A percentile compares a stretch with the other conserved stretches of the same genome.
Conservation (phyloP, 2,113 vertebrate species). For the Daubentonia madagascariensis region DNA sequence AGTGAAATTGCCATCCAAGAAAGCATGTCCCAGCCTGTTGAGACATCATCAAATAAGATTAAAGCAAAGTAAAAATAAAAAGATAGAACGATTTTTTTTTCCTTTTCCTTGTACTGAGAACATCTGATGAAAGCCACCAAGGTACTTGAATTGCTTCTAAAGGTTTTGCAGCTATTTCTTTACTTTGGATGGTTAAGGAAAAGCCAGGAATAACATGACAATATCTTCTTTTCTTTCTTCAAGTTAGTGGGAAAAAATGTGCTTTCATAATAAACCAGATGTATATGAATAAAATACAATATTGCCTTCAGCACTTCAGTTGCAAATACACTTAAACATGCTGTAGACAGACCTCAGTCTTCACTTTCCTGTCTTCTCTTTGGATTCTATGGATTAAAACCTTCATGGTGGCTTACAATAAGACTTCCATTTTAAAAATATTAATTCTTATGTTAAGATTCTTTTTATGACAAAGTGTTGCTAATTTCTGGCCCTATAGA, state of each 20-base stretch:
- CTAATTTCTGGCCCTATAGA: not conserved
- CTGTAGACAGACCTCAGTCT: constrained; percentile 39
- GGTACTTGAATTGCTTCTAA: constrained; percentile 89
- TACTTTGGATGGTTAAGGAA: constrained; percentile 86
- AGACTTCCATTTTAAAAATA: not conserved
- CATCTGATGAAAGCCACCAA: constrained; percentile 92
- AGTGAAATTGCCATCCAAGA: constrained; percentile 98
- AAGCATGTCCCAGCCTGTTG: constrained; percentile 99
- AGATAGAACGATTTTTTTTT: constrained; percentile 90
- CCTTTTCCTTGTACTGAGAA: constrained; percentile 88
- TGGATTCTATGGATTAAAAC: not conserved
- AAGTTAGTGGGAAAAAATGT: constrained; percentile 72
- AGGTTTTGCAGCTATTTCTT: constrained; percentile 87
- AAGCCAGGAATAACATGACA: constrained; percentile 80
- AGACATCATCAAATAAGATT: constrained; percentile 99
- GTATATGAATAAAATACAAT: constrained; percentile 83
- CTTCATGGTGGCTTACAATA: not conserved
- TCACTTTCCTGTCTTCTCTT: not conserved
- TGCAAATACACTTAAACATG: constrained; percentile 66
- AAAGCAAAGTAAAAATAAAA: constrained; percentile 98
- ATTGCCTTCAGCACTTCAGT: constrained; percentile 73
- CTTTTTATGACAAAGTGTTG: not conserved
- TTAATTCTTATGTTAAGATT: not conserved
- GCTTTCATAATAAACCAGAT: constrained; percentile 84
- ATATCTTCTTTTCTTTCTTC: constrained; percentile 80